Conservation (phyloP, 2,797 vertebrate species). For the Pelochelys cantorii region DNA sequence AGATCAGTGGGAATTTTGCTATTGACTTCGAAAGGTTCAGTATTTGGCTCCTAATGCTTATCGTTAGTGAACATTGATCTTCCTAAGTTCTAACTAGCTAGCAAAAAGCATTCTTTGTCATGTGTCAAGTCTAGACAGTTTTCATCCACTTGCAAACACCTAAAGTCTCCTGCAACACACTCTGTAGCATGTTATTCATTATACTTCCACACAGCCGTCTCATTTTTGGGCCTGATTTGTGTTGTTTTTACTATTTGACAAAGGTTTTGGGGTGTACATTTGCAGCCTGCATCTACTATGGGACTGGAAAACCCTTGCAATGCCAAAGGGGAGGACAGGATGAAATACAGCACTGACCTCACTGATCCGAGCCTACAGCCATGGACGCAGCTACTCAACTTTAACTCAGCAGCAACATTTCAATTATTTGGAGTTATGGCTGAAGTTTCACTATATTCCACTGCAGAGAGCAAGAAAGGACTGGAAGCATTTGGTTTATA, state of each 20-base stretch:
- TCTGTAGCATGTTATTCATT: not conserved
- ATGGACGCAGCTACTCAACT: not conserved
- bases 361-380: not conserved
- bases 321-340: not conserved
- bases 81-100: not conserved
- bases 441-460: not conserved
- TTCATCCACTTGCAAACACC: not conserved
- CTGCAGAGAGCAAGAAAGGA: not conserved
- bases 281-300: not conserved
- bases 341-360: not conserved
- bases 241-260: not conserved
- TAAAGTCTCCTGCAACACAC: not conserved
- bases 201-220: not conserved
- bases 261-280: not conserved
- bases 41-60: not conserved
- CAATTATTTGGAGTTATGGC: not conserved
- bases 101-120: not conserved
- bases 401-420: not conserved
- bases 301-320: not conserved
- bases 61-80: not conserved
- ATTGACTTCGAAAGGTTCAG: not conserved
- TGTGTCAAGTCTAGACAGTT: not conserved
- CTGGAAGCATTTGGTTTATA: not conserved
- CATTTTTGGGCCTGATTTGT: not conserved
- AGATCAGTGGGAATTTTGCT: not conserved